Base-by-base conservation (phyloP, 2,888 invertebrate genomes). In the Limnephilus rhombicus region DNA sequence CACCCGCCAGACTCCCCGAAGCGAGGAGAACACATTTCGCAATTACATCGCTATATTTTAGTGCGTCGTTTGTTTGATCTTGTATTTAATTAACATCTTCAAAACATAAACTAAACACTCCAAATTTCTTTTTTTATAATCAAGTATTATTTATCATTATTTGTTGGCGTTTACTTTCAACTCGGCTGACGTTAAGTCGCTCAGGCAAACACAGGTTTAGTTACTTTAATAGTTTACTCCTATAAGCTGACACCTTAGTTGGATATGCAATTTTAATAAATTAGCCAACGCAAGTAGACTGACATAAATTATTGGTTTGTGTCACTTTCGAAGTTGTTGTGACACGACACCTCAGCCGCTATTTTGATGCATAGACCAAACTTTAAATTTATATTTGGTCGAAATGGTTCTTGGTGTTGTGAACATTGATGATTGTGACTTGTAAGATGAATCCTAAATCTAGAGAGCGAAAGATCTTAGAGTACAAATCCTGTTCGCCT, bases 11-110 rank as follows among this genome's bases (percentile, higher is more conserved):
- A 68, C 88, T 88, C 88, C 88, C 88, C 88, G 88, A 88, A 88
- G 88, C 88, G 88, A 15, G 34, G 88, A 82, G 89, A 91, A 89
- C 89, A 89, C 91, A 89, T 89, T 89, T 89, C 82, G 91, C 91
- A 91, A 91, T 91, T 91, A 91, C 89, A 91, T 53, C 91, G 89
- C 91, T 34, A 89, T 91, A 91, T 91, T 90, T 90, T 81, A 90
- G 90, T 53, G 90, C 34, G 90, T 34, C 34, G 83, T 83, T 53
- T 83, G 90, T 83, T 83, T 90, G 90, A 80, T 83, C 83, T 83
- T 83, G 90, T 83, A 37, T 80, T 83, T 90, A 90, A 90, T 90
- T 90, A 90, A 83, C 90, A 49, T 24, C 80, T 31, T 80, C 89
- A 68, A 88, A 24, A 88, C 88, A 88, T 88, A 88, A 88, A 88